Evolutionary conservation across 2,797 vertebrate species (phyloP), one percentile per base, ranked within the genome.

Genomic region (Leptodactylus fallax): DNA sequence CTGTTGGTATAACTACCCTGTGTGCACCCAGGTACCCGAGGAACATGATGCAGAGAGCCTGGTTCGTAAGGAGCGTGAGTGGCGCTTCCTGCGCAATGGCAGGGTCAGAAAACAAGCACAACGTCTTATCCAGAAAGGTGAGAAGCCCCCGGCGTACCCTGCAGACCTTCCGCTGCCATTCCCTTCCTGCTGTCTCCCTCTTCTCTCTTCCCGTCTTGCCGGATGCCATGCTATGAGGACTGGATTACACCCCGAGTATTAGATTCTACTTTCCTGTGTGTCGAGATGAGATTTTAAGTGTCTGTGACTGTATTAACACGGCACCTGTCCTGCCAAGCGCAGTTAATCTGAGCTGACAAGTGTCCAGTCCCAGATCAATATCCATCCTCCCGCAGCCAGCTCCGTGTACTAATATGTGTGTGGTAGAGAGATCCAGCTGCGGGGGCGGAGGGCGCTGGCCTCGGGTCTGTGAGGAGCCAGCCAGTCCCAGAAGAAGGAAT

Each of bases 11-110:
- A 0, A 21, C 23, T 69, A 0, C 12, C 19, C 53, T 19, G 21
- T 87, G 14, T 65, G 13, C 87, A 14, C 45, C 2, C 84, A 99
- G 98, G 97, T 99, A 91, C 98, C 98, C 0, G 98, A 99, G 89
- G 98, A 99, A 90, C 97, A 99, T 0, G 98, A 99, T 92, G 88
- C 96, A 93, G 97, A 99, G 94, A 98, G 98, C 86, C 98, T 98
- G 93, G 96, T 97, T 90, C 95, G 97, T 91, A 98, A 99, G 94
- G 98, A 99, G 91, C 94, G 98, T 0, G 98, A 99, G 90, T 99
- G 98, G 98, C 94, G 98, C 86, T 99, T 99, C 90, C 94, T 99
- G 87, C 95, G 98, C 87, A 99, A 99, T 7, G 91, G 95, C 0
- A 96, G 95, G 0, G 97, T 99, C 65, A 93, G 97, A 78, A 95